Conservation (phyloP, 2,113 vertebrate genomes). For the Balaeniceps rex region DNA sequence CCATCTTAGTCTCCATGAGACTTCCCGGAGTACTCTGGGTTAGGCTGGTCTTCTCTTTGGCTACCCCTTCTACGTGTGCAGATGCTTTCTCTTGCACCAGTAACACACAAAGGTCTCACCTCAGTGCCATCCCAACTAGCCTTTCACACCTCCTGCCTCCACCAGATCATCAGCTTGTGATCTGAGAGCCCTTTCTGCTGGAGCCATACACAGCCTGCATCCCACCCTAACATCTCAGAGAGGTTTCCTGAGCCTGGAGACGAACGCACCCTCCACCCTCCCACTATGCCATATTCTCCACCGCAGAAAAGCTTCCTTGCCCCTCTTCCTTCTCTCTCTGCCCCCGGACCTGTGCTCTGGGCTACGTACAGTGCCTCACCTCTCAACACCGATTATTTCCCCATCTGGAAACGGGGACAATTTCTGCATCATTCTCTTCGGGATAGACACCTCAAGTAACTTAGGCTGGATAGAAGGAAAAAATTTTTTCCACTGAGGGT, state of each 20-base stretch:
- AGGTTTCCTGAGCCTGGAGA: not conserved
- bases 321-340: not conserved
- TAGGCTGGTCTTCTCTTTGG: not conserved
- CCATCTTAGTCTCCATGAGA: fast-evolving
- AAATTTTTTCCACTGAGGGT: too few relatives aligned
- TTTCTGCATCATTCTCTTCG: not conserved
- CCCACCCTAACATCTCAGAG: not conserved
- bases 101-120: fast-evolving
- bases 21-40: too few relatives aligned
- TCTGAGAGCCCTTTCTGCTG: not conserved
- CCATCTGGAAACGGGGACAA: not conserved
- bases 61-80: fast-evolving
- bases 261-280: not conserved
- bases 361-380: fast-evolving
- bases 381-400: too few relatives aligned
- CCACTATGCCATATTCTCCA: too few relatives aligned
- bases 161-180: fast-evolving
- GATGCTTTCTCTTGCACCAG: not conserved
- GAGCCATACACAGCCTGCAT: fast-evolving
- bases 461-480: too few relatives aligned
- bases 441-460: not conserved
- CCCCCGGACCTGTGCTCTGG: not conserved
- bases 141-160: not conserved
- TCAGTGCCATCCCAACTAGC: not conserved
- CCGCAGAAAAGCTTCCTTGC: not conserved